phyloP scores from a whole-genome alignment of 2,888 invertebrate species.

The Rhamnusium bicolor region DNA sequence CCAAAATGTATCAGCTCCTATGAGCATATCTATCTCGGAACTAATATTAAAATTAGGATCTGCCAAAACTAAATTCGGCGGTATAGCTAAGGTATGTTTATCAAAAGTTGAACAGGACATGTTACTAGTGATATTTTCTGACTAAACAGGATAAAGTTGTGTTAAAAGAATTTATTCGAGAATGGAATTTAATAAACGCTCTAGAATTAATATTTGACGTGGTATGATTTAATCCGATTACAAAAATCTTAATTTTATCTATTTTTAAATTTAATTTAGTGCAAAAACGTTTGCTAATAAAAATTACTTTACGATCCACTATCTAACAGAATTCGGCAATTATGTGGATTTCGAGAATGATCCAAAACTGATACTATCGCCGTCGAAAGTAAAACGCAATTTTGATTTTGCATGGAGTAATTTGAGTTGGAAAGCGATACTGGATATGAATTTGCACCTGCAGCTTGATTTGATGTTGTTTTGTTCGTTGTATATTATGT shows the following conservation, averaged over 20 bases:
- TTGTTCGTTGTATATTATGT: not conserved
- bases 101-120: constrained; percentile 26
- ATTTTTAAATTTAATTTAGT: constrained; percentile 8
- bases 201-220: constrained; percentile 8
- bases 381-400: constrained; percentile 7
- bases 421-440: not conserved
- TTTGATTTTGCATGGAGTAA: not conserved
- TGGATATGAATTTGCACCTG: not conserved
- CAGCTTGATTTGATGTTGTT: not conserved
- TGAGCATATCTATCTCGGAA: constrained; percentile 20
- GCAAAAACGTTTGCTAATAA: not conserved
- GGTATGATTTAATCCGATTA: not conserved
- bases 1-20: constrained; percentile 33
- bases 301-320: constrained; percentile 12
- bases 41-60: constrained; percentile 24
- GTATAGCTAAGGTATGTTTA: constrained; percentile 6
- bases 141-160: constrained; percentile 3
- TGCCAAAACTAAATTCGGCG: constrained; percentile 9
- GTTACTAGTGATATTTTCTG: constrained; percentile 5
- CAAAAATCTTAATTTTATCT: not conserved
- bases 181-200: not conserved
- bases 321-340: not conserved
- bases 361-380: not conserved
- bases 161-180: constrained; percentile 5
- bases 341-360: not conserved